Percentiles rank a stretch among this genome's conserved stretches.
phyloP scores from a whole-genome alignment of 2,888 invertebrate genomes.

The Morpho deidamia region DNA sequence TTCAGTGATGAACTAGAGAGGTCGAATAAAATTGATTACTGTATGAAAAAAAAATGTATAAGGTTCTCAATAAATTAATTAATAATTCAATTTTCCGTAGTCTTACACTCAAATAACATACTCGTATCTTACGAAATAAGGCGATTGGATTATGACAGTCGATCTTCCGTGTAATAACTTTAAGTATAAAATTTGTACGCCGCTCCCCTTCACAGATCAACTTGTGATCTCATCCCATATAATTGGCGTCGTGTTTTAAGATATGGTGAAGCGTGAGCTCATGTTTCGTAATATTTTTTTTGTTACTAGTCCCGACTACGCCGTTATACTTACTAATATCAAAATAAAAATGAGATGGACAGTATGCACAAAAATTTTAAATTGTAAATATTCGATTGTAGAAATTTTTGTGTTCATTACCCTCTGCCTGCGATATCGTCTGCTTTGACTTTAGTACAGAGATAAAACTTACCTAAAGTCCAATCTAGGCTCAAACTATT shows the following conservation, averaged over 20 bases:
- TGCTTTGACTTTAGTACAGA: too few species aligned
- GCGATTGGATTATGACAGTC: not conserved
- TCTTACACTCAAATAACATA: not conserved
- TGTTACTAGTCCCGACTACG: not conserved
- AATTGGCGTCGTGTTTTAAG: conserved; percentile 52
- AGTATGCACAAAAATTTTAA: too few species aligned
- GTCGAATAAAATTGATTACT: too few species aligned
- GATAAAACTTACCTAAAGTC: too few species aligned
- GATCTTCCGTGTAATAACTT: not conserved
- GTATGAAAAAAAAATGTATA: too few species aligned
- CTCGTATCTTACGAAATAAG: not conserved
- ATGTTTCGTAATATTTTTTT: conserved; percentile 9
- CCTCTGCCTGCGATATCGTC: too few species aligned
- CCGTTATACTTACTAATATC: too few species aligned
- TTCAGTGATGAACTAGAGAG: too few species aligned
- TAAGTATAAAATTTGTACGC: not conserved
- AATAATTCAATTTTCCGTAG: not conserved
- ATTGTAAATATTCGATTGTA: too few species aligned
- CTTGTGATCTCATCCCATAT: conserved; percentile 61
- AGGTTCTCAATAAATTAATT: not conserved
- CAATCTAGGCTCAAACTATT: too few species aligned
- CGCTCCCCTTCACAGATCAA: conserved; percentile 16
- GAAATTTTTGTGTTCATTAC: too few species aligned
- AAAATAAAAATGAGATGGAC: too few species aligned
- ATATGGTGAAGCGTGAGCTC: conserved; percentile 23